Base-by-base conservation (phyloP, 2,888 invertebrate genomes). In the Harpagoxenus sublaevis region DNA sequence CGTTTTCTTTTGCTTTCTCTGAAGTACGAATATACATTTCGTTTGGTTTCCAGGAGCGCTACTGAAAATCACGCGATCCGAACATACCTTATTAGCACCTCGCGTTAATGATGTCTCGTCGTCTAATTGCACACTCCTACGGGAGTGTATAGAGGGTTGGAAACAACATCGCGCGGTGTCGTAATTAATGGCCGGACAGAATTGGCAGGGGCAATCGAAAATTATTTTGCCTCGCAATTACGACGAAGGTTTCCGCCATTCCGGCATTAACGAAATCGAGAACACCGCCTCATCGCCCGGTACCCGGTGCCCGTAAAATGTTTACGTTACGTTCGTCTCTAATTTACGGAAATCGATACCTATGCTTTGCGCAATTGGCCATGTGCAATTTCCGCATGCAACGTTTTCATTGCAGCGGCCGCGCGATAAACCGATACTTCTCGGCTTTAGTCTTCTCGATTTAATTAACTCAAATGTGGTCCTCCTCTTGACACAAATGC, bases 101-200 rank as follows among this genome's bases (percentile, higher is more conserved):
- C 15, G n/a, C 74, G 60, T 63, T 62, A 65, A 48, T 65, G 4
- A 15, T 4, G 31, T 18, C 35, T 35, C n/a, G 15, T 18, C 65
- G 23, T 65, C 10, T 51, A 88, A 88, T 84, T 88, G 84, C 63
- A 79, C 86, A 83, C 73, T 85, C 39, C 87, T 89, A 78, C 63
- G 48, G 12, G 9, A 55, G 53, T 12, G 60, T 28, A 42, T 6
- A 73, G 39, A 62, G 74, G 53, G 10, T 63, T 53, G 28, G n/a
- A 62, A 68, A 84, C 48, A 48, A 51, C 84, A 89, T 88, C 71
- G 81, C 86, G 82, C 86, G 78, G 62, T 60, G 74, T 48, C 15
- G 74, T 86, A 89, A 89, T 89, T 89, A 89, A 89, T 84, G 84
- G 66, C 68, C 45, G 85, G 66, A 78, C 66, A 63, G 84, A 89